These are phyloP conservation scores for Masticophis lateralis DNA, from an alignment of 2,797 vertebrate genomes.

Conservation along the genomic window DNA sequence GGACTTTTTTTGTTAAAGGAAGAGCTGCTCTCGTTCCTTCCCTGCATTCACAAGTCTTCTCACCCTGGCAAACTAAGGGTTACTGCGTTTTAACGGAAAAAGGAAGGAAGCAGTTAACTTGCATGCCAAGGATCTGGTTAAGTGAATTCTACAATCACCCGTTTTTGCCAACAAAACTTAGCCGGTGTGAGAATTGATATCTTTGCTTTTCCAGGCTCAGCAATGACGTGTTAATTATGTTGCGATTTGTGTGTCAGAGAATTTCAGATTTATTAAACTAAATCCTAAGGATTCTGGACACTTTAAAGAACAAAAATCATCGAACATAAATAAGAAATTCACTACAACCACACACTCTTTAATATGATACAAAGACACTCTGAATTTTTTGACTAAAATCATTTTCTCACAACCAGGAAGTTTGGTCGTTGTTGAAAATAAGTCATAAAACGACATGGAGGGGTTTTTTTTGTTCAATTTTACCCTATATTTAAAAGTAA, in stretches of 20 bases:
- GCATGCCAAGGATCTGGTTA: background rate
- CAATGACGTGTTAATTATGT: background rate
- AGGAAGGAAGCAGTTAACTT: background rate
- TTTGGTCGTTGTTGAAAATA: background rate
- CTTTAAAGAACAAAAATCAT: background rate
- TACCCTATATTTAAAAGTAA: background rate
- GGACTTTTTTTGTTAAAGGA: background rate
- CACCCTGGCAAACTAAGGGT: background rate
- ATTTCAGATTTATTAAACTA: background rate
- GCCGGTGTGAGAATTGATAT: background rate
- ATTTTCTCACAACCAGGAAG: background rate
- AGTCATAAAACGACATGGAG: background rate
- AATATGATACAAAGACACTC: background rate
- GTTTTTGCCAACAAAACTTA: background rate
- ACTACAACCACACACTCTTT: background rate
- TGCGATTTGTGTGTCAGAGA: background rate
- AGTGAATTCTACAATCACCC: background rate
- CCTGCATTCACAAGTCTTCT: background rate
- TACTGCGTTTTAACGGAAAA: background rate
- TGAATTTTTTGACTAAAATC: background rate
- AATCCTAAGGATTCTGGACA: background rate
- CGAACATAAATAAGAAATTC: background rate
- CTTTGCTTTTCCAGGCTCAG: background rate
- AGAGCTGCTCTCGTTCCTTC: background rate
- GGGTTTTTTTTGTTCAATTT: background rate